Conservation (phyloP, 2,113 vertebrate species). For the Phasianus colchicus region DNA sequence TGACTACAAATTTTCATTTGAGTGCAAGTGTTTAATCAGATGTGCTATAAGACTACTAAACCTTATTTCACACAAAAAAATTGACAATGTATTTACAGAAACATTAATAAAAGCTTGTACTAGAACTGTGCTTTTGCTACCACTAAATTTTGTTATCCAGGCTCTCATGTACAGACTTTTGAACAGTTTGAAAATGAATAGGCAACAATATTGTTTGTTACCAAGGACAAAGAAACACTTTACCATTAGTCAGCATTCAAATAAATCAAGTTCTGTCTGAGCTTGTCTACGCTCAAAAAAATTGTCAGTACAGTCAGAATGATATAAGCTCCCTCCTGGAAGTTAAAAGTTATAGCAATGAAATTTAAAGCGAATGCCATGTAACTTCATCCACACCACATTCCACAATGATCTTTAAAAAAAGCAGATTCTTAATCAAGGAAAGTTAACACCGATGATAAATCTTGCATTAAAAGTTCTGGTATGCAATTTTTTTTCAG, state of each 20-base stretch:
- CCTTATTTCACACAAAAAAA: neutral
- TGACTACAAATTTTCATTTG: neutral
- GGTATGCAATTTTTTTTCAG: neutral
- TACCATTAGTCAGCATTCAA: slow-evolving; percentile 40
- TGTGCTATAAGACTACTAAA: neutral
- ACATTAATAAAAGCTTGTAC: slow-evolving; percentile 20
- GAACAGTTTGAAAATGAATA: slow-evolving; percentile 21
- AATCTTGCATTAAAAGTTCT: neutral
- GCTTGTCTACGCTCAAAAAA: slow-evolving; percentile 19
- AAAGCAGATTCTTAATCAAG: neutral
- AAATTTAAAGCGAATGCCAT: neutral
- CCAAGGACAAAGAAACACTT: slow-evolving; percentile 6
- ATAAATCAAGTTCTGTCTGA: slow-evolving; percentile 35
- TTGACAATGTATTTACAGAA: slow-evolving; percentile 7
- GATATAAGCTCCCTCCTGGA: neutral
- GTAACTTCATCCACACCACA: neutral
- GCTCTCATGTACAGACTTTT: neutral
- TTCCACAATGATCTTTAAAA: neutral
- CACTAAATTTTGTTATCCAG: neutral
- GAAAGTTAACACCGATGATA: neutral
- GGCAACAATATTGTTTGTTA: slow-evolving; percentile 23
- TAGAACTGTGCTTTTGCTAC: neutral
- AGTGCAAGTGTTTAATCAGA: neutral
- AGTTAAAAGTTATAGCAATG: neutral
- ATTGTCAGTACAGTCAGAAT: neutral